These are phyloP conservation scores for Hirundichthys speculiger DNA, from an alignment of 2,113 vertebrate genomes.

Conservation along the genomic window DNA sequence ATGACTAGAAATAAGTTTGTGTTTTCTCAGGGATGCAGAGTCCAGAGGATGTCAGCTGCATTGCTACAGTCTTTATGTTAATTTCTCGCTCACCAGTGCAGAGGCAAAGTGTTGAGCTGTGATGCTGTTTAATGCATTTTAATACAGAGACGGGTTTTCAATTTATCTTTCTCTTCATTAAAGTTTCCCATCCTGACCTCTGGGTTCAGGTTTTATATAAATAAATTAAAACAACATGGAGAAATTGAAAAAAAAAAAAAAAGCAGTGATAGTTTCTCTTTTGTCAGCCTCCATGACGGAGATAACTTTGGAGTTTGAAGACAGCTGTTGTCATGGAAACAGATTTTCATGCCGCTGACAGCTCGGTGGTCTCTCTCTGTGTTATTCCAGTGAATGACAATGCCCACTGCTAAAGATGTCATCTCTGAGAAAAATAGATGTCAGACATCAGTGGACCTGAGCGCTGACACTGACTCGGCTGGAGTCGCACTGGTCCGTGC, in stretches of 20 bases:
- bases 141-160: conserved; percentile 35
- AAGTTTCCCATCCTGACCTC: conserved; percentile 37
- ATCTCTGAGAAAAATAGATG: conserved; percentile 62
- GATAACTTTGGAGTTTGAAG: conserved; percentile 68
- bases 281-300: conserved; percentile 59
- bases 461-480: conserved; percentile 41
- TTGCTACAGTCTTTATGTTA: conserved; percentile 32
- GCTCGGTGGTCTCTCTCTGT: conserved; percentile 32
- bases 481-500: conserved; percentile 26
- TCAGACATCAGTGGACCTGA: conserved; percentile 44
- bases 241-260: neutral
- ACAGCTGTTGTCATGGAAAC: conserved; percentile 75
- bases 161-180: conserved; percentile 26
- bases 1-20: conserved; percentile 48
- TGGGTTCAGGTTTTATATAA: conserved; percentile 24
- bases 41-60: neutral
- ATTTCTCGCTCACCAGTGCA: conserved; percentile 36
- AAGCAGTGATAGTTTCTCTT: conserved; percentile 58
- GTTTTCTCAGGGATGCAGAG: conserved; percentile 30
- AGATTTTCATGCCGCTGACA: conserved; percentile 57
- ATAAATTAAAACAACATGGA: conserved; percentile 35
- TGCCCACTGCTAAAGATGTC: conserved; percentile 68
- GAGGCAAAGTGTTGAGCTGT: conserved; percentile 10
- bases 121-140: conserved; percentile 23
- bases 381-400: conserved; percentile 59